These are phyloP conservation scores for Noctua janthina DNA, from an alignment of 2,888 invertebrate genomes.

Conservation along the genomic window DNA sequence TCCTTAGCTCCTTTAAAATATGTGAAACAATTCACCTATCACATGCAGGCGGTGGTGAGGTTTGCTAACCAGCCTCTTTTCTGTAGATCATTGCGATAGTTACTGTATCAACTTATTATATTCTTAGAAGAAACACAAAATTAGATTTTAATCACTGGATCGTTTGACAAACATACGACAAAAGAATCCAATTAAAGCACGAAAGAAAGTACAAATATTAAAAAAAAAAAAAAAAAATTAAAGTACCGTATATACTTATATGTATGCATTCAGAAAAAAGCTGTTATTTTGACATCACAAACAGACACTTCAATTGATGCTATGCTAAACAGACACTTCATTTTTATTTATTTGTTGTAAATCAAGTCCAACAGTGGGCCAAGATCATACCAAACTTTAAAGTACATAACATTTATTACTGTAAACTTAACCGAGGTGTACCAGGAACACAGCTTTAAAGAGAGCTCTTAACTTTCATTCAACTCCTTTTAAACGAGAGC, in stretches of 20 bases:
- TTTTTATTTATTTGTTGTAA: too few relatives aligned
- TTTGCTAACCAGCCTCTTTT: not conserved
- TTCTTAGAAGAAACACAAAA: not conserved
- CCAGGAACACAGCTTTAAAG: slow-evolving; percentile 13
- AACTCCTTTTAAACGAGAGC: slow-evolving; percentile 1
- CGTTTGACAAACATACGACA: not conserved
- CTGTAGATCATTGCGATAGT: not conserved
- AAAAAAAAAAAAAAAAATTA: too few relatives aligned
- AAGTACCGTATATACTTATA: too few relatives aligned
- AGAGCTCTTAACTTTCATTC: slow-evolving; percentile 8
- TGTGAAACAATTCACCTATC: not conserved
- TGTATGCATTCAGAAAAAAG: too few relatives aligned
- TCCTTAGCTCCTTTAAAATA: not conserved
- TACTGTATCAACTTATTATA: not conserved
- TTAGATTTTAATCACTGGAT: not conserved
- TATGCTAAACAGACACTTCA: too few relatives aligned
- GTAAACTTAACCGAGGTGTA: not conserved
- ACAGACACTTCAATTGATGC: too few relatives aligned
- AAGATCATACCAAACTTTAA: not conserved
- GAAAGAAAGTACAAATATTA: too few relatives aligned
- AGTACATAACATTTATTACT: not conserved
- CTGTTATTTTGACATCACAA: too few relatives aligned
- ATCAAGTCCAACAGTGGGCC: not conserved
- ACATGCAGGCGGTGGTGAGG: not conserved
- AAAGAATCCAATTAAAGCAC: not conserved